Percentiles rank a stretch among this genome's conserved stretches.
Conservation (phyloP, 2,113 vertebrate species). For the Glaucidium brasilianum region DNA sequence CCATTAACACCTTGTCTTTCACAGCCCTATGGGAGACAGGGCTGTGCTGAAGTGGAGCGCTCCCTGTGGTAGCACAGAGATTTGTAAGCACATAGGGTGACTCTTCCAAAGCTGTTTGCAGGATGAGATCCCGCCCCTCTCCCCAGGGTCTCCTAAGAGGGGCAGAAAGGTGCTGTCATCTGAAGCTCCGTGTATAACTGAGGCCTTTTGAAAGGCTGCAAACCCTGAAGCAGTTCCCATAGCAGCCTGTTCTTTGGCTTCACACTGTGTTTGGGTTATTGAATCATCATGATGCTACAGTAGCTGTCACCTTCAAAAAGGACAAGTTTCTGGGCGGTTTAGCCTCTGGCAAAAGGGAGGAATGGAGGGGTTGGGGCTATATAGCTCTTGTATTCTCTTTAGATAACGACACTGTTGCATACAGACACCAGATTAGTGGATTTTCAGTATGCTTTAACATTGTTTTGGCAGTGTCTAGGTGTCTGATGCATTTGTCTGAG, state of each 20-base stretch:
- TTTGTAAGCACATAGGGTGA: not conserved
- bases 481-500: not conserved
- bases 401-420: not conserved
- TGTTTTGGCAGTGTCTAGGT: not conserved
- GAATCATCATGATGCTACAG: not conserved
- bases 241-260: not conserved
- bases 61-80: not conserved
- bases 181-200: not conserved
- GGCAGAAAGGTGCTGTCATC: conserved; percentile 6
- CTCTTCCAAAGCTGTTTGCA: not conserved
- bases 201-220: not conserved
- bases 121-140: not conserved
- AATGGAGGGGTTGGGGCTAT: not conserved
- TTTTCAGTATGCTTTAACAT: not conserved
- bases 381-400: not conserved
- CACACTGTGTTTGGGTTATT: not conserved
- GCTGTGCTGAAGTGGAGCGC: not conserved
- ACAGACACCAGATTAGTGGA: not conserved
- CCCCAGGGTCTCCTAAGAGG: not conserved
- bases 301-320: not conserved
- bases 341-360: not conserved
- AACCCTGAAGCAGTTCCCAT: not conserved
- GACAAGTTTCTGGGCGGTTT: not conserved
- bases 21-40: not conserved
- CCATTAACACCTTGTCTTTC: not conserved